These are phyloP conservation scores for Recurvirostra avosetta DNA, from an alignment of 2,113 vertebrate genomes.

Conservation along the genomic window DNA sequence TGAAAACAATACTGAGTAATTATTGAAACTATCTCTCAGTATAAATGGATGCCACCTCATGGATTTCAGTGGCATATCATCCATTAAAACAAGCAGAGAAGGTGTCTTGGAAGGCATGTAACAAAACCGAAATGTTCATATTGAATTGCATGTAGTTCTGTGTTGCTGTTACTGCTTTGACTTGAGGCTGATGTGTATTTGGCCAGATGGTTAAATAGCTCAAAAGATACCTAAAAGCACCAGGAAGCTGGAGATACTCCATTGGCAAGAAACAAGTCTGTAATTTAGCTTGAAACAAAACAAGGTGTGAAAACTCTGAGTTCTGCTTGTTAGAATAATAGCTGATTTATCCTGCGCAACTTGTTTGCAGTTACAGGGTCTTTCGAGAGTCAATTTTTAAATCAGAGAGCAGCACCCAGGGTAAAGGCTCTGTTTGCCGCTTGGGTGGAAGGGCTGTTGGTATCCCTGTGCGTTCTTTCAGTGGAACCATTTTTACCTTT, in stretches of 20 bases:
- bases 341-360: slow-evolving; percentile 44
- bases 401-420: not conserved
- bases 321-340: slow-evolving; percentile 44
- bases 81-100: not conserved
- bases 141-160: not conserved
- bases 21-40: not conserved
- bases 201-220: not conserved
- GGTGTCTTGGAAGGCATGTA: not conserved
- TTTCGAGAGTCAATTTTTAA: slow-evolving; percentile 1
- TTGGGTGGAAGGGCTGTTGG: not conserved
- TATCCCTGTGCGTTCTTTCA: not conserved
- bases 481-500: not conserved
- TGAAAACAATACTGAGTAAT: not conserved
- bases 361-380: slow-evolving; percentile 15
- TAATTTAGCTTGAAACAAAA: slow-evolving; percentile 40
- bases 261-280: not conserved
- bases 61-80: not conserved
- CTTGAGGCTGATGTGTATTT: not conserved
- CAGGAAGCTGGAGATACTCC: not conserved
- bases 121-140: not conserved
- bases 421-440: not conserved
- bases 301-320: not conserved
- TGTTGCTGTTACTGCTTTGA: not conserved
- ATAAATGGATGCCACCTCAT: not conserved
- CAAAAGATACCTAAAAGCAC: not conserved